Base-by-base conservation (phyloP, 2,888 invertebrate genomes). In the Alentia gelatinosa region DNA sequence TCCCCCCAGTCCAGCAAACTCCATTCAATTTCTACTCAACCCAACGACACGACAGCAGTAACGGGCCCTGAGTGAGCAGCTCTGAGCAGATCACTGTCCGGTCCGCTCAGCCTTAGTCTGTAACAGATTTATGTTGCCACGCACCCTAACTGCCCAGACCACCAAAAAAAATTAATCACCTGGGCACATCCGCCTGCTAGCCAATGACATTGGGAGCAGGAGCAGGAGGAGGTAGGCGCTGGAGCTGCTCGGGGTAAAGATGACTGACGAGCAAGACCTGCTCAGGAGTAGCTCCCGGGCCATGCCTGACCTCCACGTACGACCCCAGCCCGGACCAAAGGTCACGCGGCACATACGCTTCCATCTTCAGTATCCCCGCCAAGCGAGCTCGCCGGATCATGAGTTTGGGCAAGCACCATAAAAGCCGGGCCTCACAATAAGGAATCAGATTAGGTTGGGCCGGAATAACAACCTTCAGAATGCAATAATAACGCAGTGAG, bases 131-230 rank as follows among this genome's bases (percentile, higher is more conserved):
- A 79, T 79, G 79, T 79, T 79, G 26, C 79, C 37, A 23, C 15
- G 37, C 79, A 79, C 4, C 19, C 9, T 79, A 79, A 79, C 37
- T 39, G n/a, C 37, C 39, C 79, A 79, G 79, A 37, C 37, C 63
- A 63, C 15, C 12, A 74, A 83, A 35, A 47, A 86, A 86, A n/a
- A 86, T 86, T 86, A 86, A 86, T 86, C 86, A 86, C 86, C 86
- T 47, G 86, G 47, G 30, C 30, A 86, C 86, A 86, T 86, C 50
- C 86, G 9, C n/a, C n/a, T n/a, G n/a, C 26, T 30, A 47, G 86
- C 30, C 86, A 86, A 86, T 86, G 42, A 86, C 86, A 86, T 86
- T 47, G 86, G 47, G 79, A 79, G 86, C 47, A 86, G 19, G 5
- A 19, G 79, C n/a, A n/a, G n/a, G n/a, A n/a, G n/a, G n/a, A n/a